A percentile compares a stretch with the other conserved stretches of the same genome.
Evolutionary conservation across 2,888 invertebrate species (phyloP).

Genomic region (Coelopa pilipes): DNA sequence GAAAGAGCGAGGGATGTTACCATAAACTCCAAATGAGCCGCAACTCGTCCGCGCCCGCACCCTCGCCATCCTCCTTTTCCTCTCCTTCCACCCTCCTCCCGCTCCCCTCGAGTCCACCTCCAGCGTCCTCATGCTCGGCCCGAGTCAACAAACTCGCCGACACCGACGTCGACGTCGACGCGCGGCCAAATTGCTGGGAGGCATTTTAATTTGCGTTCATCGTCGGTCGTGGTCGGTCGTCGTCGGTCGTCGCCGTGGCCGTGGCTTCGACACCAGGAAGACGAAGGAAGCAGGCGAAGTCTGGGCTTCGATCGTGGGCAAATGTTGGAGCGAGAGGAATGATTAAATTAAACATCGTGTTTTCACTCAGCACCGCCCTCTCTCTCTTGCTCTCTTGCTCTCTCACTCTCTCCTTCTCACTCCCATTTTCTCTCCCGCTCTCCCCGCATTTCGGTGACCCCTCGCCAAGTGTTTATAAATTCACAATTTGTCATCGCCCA

Average conservation of each 20-base stretch:
- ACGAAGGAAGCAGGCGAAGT: too few species aligned
- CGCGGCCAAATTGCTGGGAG: background rate
- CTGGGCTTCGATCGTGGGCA: too few species aligned
- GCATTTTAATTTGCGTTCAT: background rate
- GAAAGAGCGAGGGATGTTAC: conserved; percentile 38
- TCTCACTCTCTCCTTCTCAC: too few species aligned
- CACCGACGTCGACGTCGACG: conserved; percentile 13
- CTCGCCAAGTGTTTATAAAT: background rate
- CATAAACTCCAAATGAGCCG: conserved; percentile 38
- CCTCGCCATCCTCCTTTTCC: conserved; percentile 9
- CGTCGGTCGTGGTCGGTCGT: background rate
- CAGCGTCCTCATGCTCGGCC: background rate
- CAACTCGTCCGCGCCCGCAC: conserved; percentile 24
- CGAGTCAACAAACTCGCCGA: conserved; percentile 30
- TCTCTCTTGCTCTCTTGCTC: too few species aligned
- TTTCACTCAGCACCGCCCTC: too few species aligned
- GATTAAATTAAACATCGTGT: too few species aligned
- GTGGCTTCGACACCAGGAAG: too few species aligned
- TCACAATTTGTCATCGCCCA: background rate
- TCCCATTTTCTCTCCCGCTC: too few species aligned
- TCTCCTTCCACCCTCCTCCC: too few species aligned
- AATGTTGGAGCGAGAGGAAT: too few species aligned
- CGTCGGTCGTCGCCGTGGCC: background rate
- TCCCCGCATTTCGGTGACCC: too few species aligned
- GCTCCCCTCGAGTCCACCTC: background rate